These are phyloP conservation scores for Daboia siamensis DNA, from an alignment of 2,113 vertebrate genomes.

Conservation along the genomic window DNA sequence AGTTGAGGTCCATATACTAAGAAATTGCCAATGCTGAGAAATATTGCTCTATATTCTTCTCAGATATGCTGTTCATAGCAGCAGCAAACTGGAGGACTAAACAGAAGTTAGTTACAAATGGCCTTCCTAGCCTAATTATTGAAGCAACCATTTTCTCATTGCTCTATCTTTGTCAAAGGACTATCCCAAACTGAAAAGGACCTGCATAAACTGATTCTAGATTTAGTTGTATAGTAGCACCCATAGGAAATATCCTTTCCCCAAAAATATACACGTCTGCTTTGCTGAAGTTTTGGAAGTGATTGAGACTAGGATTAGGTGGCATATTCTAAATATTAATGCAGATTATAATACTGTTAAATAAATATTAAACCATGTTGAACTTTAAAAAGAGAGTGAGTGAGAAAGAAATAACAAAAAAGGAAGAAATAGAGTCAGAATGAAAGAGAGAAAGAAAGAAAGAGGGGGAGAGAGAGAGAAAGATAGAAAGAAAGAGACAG, in stretches of 20 bases:
- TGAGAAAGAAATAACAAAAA: constrained; percentile 9
- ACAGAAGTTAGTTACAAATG: neutral
- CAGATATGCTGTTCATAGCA: neutral
- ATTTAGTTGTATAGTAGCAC: neutral
- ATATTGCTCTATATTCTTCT: neutral
- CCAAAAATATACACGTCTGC: neutral
- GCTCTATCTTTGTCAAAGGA: too few relatives aligned
- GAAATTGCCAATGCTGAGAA: neutral
- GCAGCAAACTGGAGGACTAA: neutral
- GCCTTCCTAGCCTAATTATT: too few relatives aligned
- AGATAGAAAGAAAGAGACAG: neutral
- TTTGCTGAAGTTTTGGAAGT: neutral
- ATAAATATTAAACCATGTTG: neutral
- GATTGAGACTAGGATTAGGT: neutral
- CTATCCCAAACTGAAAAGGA: too few relatives aligned
- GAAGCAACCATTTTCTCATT: constrained; percentile 1
- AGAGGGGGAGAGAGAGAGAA: constrained; percentile 9
- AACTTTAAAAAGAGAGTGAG: neutral
- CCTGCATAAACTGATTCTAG: neutral
- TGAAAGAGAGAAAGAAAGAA: neutral
- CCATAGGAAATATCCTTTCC: neutral
- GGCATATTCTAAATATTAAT: neutral
- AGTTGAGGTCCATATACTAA: neutral
- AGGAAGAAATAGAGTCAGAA: too few relatives aligned
- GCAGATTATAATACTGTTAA: neutral